Evolutionary conservation across 2,797 vertebrate species (phyloP).

Genomic region (Chloroceryle inda): DNA sequence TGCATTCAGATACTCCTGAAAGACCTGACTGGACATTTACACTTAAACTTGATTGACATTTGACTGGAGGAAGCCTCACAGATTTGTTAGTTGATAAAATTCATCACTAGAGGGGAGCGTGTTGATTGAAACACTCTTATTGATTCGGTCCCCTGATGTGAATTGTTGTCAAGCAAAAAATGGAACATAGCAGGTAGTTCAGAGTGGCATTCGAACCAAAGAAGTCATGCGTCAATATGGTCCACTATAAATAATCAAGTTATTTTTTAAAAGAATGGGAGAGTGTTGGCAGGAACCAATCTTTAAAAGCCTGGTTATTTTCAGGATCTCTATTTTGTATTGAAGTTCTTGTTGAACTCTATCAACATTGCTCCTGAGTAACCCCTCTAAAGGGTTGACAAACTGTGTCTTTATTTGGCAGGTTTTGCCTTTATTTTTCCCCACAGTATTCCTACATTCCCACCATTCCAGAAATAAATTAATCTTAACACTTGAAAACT

Average conservation of each 20-base stretch:
- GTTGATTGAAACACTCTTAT: slow-evolving; percentile 34
- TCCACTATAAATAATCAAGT: slow-evolving; percentile 8
- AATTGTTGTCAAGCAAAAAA: not conserved
- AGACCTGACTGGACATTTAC: slow-evolving; percentile 8
- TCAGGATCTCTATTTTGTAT: not conserved
- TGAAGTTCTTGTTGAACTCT: not conserved
- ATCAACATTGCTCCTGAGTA: not conserved
- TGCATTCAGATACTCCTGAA: slow-evolving; percentile 23
- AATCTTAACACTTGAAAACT: not conserved
- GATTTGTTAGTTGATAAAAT: slow-evolving; percentile 30
- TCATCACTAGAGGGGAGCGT: not conserved
- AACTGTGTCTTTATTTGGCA: not conserved
- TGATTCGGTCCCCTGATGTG: slow-evolving; percentile 1
- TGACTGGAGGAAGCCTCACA: not conserved
- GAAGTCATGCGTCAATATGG: not conserved
- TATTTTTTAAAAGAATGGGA: not conserved
- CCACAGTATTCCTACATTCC: not conserved
- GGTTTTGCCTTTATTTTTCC: not conserved
- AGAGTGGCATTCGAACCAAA: not conserved
- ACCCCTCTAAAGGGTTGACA: not conserved
- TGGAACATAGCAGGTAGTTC: not conserved
- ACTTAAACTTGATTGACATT: slow-evolving; percentile 38
- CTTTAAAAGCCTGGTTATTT: slow-evolving; percentile 5
- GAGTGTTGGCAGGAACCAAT: not conserved
- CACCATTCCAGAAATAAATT: not conserved